Evolutionary conservation across 2,113 vertebrate species (phyloP).

Genomic region (Ancistrus triradiatus): DNA sequence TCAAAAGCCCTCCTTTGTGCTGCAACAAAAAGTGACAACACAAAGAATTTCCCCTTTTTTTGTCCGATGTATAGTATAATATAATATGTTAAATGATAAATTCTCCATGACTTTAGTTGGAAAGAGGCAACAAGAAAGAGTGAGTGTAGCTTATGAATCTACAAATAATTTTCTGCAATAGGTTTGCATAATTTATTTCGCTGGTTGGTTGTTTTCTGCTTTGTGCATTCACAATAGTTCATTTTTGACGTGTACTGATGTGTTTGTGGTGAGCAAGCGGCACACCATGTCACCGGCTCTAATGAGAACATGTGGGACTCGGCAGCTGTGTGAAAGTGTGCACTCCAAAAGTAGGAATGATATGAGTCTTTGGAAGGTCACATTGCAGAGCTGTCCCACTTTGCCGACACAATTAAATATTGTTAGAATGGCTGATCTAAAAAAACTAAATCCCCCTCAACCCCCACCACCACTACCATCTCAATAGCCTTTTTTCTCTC

Average conservation of each 20-base stretch:
- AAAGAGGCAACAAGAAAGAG: not conserved
- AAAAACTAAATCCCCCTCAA: constrained; percentile 43
- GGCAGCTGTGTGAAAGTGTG: constrained; percentile 31
- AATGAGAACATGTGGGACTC: constrained; percentile 40
- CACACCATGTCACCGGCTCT: constrained; percentile 24
- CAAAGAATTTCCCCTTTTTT: constrained; percentile 19
- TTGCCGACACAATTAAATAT: constrained; percentile 69
- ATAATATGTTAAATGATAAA: not conserved
- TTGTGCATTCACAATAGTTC: not conserved
- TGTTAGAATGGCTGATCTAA: constrained; percentile 54
- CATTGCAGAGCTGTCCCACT: constrained; percentile 61
- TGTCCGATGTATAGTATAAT: not conserved
- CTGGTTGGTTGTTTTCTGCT: not conserved
- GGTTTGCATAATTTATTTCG: constrained; percentile 18
- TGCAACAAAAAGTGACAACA: not conserved
- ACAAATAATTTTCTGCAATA: not conserved
- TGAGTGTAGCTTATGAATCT: not conserved
- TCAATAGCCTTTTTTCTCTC: constrained; percentile 9
- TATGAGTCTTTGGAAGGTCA: constrained; percentile 60
- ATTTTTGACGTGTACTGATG: not conserved
- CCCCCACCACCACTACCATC: constrained; percentile 17
- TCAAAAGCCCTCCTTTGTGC: constrained; percentile 23
- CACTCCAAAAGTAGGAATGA: constrained; percentile 48
- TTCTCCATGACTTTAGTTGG: not conserved
- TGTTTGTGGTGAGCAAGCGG: not conserved